These are phyloP conservation scores for Emmelina monodactyla DNA, from an alignment of 2,888 invertebrate genomes.

Conservation along the genomic window DNA sequence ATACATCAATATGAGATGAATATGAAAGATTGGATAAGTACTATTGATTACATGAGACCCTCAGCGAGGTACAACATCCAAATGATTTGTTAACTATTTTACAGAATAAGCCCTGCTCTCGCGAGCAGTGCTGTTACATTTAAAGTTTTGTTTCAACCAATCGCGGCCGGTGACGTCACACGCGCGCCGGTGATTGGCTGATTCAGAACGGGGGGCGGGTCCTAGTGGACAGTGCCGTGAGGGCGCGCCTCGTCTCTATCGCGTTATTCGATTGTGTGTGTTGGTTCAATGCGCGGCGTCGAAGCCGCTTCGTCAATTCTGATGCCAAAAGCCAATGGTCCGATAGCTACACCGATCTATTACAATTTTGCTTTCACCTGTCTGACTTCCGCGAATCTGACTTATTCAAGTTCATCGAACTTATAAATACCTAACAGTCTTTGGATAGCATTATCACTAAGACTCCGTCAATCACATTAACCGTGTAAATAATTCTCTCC, in stretches of 20 bases:
- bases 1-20: constrained; percentile 53
- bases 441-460: constrained; percentile 64
- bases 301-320: constrained; percentile 7
- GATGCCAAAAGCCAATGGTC: constrained; percentile 41
- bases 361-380: constrained; percentile 40
- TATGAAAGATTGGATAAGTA: constrained; percentile 58
- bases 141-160: too few relatives aligned
- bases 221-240: constrained; percentile 19
- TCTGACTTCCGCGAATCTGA: constrained; percentile 48
- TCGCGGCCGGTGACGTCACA: too few relatives aligned
- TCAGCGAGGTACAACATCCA: constrained; percentile 39
- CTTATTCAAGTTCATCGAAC: constrained; percentile 53
- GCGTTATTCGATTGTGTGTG: neutral
- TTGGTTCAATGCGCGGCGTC: neutral
- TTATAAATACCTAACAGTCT: constrained; percentile 62
- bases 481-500: constrained; percentile 62
- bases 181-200: constrained; percentile 25
- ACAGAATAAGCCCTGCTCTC: neutral
- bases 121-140: too few relatives aligned
- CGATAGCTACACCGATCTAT: constrained; percentile 41
- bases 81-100: constrained; percentile 38
- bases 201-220: constrained; percentile 27
- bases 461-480: constrained; percentile 40
- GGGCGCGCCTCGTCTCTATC: constrained; percentile 10
- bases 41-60: constrained; percentile 55